Percentiles rank a stretch among this genome's conserved stretches.
phyloP scores from a whole-genome alignment of 2,113 vertebrate species.

The Lophotis ruficrista region DNA sequence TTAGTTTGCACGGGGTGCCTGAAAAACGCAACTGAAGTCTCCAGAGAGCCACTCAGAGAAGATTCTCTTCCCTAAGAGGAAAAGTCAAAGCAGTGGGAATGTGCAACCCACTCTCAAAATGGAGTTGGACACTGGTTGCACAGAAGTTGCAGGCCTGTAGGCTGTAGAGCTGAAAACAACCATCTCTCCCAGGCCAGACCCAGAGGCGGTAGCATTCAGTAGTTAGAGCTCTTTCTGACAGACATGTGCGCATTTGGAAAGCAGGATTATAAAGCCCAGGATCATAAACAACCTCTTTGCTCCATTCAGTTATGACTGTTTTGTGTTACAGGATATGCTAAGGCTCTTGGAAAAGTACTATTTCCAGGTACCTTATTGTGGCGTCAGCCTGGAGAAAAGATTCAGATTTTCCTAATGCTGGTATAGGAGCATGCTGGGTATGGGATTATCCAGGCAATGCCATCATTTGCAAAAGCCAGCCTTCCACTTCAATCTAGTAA shows the following conservation, averaged over 20 bases:
- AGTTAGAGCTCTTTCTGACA: background rate
- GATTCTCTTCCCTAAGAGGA: background rate
- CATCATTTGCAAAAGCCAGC: background rate
- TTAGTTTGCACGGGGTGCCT: background rate
- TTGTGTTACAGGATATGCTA: background rate
- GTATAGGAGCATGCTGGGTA: background rate
- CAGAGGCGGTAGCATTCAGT: background rate
- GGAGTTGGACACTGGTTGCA: background rate
- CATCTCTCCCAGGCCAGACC: background rate
- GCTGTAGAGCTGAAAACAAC: background rate
- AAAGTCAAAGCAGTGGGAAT: background rate
- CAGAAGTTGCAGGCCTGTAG: background rate
- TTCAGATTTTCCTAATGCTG: background rate
- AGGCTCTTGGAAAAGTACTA: background rate
- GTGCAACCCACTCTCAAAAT: background rate
- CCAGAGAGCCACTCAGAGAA: background rate
- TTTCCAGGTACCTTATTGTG: background rate
- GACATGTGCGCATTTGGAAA: background rate
- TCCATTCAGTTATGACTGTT: background rate
- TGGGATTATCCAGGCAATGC: background rate
- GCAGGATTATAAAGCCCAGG: background rate
- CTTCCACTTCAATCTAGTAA: background rate
- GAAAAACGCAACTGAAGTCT: background rate
- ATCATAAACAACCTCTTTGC: background rate
- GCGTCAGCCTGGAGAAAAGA: background rate